Conservation (phyloP, 2,888 invertebrate genomes). For the Pristionchus maxplancki region DNA sequence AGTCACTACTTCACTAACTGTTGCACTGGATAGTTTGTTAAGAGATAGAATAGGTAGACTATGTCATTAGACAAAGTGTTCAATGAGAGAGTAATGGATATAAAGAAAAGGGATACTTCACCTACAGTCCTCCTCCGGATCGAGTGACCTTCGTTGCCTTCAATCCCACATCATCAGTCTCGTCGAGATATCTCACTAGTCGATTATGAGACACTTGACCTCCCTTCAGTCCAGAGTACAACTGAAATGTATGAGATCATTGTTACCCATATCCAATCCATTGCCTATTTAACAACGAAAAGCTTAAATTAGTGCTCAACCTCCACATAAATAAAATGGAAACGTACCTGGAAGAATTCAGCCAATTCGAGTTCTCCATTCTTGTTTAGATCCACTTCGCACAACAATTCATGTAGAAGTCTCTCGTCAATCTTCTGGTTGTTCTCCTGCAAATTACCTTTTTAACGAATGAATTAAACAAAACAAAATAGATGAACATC, state of each 20-base stretch:
- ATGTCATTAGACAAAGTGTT: neutral
- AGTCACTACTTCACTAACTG: constrained; percentile 27
- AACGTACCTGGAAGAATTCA: constrained; percentile 95
- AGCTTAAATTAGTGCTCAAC: neutral
- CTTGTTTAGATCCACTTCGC: constrained; percentile 98
- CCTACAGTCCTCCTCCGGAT: constrained; percentile 65
- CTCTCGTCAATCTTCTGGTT: constrained; percentile 80
- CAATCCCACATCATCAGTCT: constrained; percentile 50
- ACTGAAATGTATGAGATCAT: constrained; percentile 83
- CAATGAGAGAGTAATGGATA: neutral
- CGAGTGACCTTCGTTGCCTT: constrained; percentile 55
- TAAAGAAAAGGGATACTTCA: too few relatives aligned
- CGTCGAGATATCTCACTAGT: constrained; percentile 84
- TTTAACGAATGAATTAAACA: too few relatives aligned
- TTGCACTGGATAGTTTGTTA: neutral
- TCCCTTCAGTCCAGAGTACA: constrained; percentile 98
- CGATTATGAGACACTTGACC: constrained; percentile 95
- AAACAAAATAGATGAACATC: too few relatives aligned
- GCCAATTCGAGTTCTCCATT: constrained; percentile 99
- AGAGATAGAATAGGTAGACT: neutral
- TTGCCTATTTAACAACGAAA: neutral
- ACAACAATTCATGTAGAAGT: constrained; percentile 95
- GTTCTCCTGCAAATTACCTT: constrained; percentile 68
- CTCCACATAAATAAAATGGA: too few relatives aligned
- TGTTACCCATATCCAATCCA: too few relatives aligned